Conservation (phyloP, 2,797 vertebrate genomes). For the Vultur gryphus region DNA sequence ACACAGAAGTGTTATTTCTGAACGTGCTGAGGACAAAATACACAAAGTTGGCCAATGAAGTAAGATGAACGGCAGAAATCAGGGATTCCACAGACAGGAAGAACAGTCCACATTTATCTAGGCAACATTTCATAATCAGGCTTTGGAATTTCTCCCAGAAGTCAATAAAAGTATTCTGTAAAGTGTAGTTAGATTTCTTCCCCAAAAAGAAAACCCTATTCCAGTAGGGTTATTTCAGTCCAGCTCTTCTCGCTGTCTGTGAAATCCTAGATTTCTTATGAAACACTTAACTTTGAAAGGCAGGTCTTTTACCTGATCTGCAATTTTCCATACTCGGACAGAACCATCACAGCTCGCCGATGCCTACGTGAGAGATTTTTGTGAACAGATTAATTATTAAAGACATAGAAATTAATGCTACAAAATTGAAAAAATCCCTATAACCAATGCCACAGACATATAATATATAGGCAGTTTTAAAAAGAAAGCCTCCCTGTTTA, state of each 20-base stretch:
- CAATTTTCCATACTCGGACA: conserved; percentile 90
- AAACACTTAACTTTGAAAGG: not conserved
- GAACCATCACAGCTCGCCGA: conserved; percentile 94
- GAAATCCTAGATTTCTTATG: not conserved
- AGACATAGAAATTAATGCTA: not conserved
- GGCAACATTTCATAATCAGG: not conserved
- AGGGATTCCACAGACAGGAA: not conserved
- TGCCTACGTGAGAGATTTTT: conserved; percentile 75
- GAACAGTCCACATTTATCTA: not conserved
- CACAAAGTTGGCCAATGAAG: not conserved
- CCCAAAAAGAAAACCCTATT: not conserved
- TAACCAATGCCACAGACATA: not conserved
- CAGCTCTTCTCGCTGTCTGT: not conserved
- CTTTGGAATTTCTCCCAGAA: conserved; percentile 1
- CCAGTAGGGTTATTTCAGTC: not conserved
- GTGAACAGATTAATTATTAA: not conserved
- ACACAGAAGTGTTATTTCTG: not conserved
- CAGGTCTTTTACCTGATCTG: conserved; percentile 83
- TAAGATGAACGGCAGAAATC: not conserved
- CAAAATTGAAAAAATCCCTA: not conserved
- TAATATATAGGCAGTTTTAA: not conserved
- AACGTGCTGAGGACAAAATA: not conserved
- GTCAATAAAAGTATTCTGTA: not conserved
- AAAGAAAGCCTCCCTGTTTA: not conserved
- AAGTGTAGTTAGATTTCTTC: not conserved